Evolutionary conservation across 2,797 vertebrate species (phyloP), one percentile per base, ranked within the genome.

Genomic region (Apodemus agrarius): DNA sequence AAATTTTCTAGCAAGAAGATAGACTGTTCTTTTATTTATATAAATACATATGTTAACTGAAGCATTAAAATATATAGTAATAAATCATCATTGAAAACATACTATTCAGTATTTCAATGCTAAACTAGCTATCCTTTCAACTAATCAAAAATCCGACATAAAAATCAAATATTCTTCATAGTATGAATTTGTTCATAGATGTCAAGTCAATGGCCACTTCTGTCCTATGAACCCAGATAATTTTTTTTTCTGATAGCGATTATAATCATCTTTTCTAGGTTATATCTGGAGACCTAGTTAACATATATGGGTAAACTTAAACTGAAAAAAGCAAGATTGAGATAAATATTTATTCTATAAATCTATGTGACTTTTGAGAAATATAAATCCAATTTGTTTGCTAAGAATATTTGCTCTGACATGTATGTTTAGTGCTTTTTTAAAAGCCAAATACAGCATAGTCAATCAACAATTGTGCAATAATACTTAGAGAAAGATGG

Each of bases 41-140:
- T 79, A 79, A 89, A 21, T 78, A n/a, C 1, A 63, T 65, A 65
- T 67, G 61, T 78, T 78, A 78, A 95, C 63, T 65, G 4, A 75
- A 85, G 57, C 69, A 90, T 65, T 94, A 13, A 82, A 91, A 96
- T 81, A 96, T 67, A 94, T 61, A 59, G 19, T 74, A 87, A 83
- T 89, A 82, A 67, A 90, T 46, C 14, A 52, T 19, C 67, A 88
- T 69, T 72, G 74, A 63, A 94, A 89, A 88, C 29, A 74, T 8
- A 78, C 2, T 79, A 46, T 78, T 83, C 26, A 83, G 7, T 80
- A 91, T 74, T 91, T 92, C 34, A 96, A 87, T 96, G 59, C 46
- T 89, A 93, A 85, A 67, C 59, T 91, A 24, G 59, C 52, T 91
- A 24, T 65, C 52, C 29, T 90, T 81, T 84, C 16, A 84, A 90